Percentiles rank a stretch among this genome's conserved stretches.
phyloP scores from a whole-genome alignment of 2,113 vertebrate genomes.

The Malurus melanocephalus region DNA sequence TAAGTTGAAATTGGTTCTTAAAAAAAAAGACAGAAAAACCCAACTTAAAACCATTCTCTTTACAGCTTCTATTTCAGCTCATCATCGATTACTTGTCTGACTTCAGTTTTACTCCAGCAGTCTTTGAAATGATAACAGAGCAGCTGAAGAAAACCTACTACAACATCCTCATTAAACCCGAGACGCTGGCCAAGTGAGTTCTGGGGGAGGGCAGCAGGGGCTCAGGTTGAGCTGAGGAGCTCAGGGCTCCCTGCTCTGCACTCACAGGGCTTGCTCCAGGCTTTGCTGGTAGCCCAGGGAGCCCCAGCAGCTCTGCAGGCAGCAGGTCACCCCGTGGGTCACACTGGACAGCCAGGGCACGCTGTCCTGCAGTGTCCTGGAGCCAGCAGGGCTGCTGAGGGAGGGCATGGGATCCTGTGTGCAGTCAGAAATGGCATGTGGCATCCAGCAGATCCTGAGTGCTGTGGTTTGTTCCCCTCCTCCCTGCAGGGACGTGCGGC shows the following conservation, averaged over 20 bases:
- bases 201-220: not conserved
- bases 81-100: constrained; percentile 91
- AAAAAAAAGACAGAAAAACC: not conserved
- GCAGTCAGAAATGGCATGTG: not conserved
- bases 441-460: fast-evolving
- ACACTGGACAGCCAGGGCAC: fast-evolving
- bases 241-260: not conserved
- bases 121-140: constrained; percentile 92
- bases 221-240: not conserved
- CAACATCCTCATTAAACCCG: constrained; percentile 94
- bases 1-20: not conserved
- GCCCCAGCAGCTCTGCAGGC: not conserved
- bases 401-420: not conserved
- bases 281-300: not conserved
- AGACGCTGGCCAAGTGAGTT: constrained; percentile 92
- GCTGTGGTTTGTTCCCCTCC: not conserved
- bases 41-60: not conserved
- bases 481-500: constrained; percentile 82
- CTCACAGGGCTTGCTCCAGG: not conserved
- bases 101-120: constrained; percentile 85
- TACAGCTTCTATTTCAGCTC: constrained; percentile 89
- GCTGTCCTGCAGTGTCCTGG: not conserved
- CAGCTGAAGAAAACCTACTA: constrained; percentile 96
- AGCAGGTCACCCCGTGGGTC: fast-evolving
- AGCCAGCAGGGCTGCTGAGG: not conserved